These are phyloP conservation scores for Torymus tubicola DNA, from an alignment of 2,888 invertebrate species.

Conservation along the genomic window DNA sequence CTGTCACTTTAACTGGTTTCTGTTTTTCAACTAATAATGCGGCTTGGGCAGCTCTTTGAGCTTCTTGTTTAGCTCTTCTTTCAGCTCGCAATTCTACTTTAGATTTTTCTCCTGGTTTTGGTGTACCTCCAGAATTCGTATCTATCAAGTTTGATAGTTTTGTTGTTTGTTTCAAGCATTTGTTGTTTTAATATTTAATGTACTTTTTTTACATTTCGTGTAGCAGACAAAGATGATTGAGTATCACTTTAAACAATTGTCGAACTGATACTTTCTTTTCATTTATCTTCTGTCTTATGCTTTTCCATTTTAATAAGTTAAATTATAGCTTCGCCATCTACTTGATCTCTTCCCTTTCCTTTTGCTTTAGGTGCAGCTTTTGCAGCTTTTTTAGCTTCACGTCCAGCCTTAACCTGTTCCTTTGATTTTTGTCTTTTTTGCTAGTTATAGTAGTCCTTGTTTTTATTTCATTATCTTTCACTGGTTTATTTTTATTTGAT, in stretches of 20 bases:
- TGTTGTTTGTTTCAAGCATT: slow-evolving; percentile 9
- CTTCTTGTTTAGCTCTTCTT: slow-evolving; percentile 89
- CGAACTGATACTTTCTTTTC: slow-evolving; percentile 15
- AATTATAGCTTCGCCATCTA: not conserved
- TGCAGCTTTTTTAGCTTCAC: slow-evolving; percentile 83
- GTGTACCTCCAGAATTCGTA: not conserved
- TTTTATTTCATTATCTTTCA: not conserved
- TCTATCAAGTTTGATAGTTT: slow-evolving; percentile 13
- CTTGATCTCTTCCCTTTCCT: slow-evolving; percentile 52
- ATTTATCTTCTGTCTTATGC: slow-evolving; percentile 17
- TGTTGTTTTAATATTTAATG: slow-evolving; percentile 23
- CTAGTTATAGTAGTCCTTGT: not conserved
- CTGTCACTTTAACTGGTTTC: slow-evolving; percentile 61
- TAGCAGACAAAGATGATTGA: not conserved
- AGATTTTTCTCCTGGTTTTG: slow-evolving; percentile 78
- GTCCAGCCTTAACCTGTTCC: slow-evolving; percentile 81
- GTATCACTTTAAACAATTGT: not conserved
- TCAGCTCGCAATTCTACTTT: slow-evolving; percentile 88
- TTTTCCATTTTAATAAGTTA: slow-evolving; percentile 10
- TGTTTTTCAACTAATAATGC: slow-evolving; percentile 68
- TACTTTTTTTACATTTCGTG: slow-evolving; percentile 45
- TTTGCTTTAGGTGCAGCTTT: slow-evolving; percentile 78
- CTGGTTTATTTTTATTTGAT: not conserved
- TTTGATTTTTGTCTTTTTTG: slow-evolving; percentile 74
- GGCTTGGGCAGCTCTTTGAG: slow-evolving; percentile 87